Evolutionary conservation across 2,113 vertebrate species (phyloP), one percentile per base, ranked within the genome.

Genomic region (Semnornis frantzii): DNA sequence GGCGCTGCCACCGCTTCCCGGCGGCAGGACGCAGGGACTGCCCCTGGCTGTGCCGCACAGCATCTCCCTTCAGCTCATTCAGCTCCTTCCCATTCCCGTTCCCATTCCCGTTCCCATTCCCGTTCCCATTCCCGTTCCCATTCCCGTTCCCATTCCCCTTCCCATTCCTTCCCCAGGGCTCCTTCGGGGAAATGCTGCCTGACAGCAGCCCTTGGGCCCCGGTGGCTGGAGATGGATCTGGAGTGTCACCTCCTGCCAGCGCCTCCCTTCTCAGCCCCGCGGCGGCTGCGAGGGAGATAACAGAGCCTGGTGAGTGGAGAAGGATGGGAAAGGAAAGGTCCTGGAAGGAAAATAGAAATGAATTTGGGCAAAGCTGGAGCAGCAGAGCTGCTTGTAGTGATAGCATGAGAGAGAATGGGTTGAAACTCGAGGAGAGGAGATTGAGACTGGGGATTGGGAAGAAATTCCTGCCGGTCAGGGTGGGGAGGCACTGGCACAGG

Each of bases 171-270:
- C 84, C 87, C 48, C 7, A 5, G 77, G 81, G 74, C 65, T 83
- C 15, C 1, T 57, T 24, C 65, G 20, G 55, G 57, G 70, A 89
- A 80, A 76, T 1, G 72, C 81, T 64, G 76, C 5, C 0, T 64
- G 78, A 90, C 88, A 82, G 39, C 5, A 5, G 39, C 58, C 84
- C 72, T 30, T 7, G 8, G 62, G 82, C 28, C 2, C 64, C 6
- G 52, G 50, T 2, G 21, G 73, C 81, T 50, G 79, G 74, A 60
- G 79, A 85, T 14, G 75, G 3, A 82, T 37, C 71, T 5, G 12
- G 66, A 63, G 21, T 17, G 80, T 95, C 94, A 58, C 71, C 83
- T 82, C 89, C 83, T 17, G 69, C 64, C 91, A 57, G 68, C 23
- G 0, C 77, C 80, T 39, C 9, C 4, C 0, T 21, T 4, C 60